Percentiles rank a stretch among this genome's conserved stretches.
Conservation (phyloP, 2,797 vertebrate genomes). For the Merluccius polli region DNA sequence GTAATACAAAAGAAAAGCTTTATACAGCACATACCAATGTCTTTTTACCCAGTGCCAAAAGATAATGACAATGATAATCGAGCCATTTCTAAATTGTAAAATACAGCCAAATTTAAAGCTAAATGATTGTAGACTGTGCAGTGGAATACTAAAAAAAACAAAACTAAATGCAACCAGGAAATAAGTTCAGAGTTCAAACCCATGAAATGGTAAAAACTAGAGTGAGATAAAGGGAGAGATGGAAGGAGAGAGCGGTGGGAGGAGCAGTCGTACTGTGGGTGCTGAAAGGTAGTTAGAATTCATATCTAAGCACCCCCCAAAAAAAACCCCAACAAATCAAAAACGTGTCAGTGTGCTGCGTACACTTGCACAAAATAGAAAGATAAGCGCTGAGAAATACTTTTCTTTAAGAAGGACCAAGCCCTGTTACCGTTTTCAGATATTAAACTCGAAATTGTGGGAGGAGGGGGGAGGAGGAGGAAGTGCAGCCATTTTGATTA, state of each 20-base stretch:
- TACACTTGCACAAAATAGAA: constrained; percentile 55
- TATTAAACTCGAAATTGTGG: constrained; percentile 39
- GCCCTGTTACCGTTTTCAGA: constrained; percentile 49
- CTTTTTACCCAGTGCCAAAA: constrained; percentile 79
- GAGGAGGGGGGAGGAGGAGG: constrained; percentile 26
- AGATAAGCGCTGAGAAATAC: constrained; percentile 70
- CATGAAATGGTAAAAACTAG: constrained; percentile 69
- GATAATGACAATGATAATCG: constrained; percentile 63
- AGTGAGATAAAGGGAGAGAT: constrained; percentile 17
- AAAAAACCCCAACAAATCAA: constrained; percentile 1
- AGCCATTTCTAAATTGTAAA: constrained; percentile 77
- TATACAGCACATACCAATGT: constrained; percentile 95
- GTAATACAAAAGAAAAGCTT: constrained; percentile 92
- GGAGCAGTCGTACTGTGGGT: constrained; percentile 77
- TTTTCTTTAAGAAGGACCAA: constrained; percentile 46
- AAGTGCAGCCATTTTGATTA: constrained; percentile 60
- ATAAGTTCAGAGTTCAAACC: constrained; percentile 59
- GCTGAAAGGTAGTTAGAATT: constrained; percentile 81
- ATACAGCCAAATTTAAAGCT: constrained; percentile 76
- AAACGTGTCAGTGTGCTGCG: constrained; percentile 57
- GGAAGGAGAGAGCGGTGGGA: constrained; percentile 10
- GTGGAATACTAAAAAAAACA: constrained; percentile 76
- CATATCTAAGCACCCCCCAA: constrained; percentile 5
- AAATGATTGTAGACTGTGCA: constrained; percentile 77
- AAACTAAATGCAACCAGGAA: constrained; percentile 71